Evolutionary conservation across 2,888 invertebrate species (phyloP), one percentile per base, ranked within the genome.

Genomic region (Acleris laterana): DNA sequence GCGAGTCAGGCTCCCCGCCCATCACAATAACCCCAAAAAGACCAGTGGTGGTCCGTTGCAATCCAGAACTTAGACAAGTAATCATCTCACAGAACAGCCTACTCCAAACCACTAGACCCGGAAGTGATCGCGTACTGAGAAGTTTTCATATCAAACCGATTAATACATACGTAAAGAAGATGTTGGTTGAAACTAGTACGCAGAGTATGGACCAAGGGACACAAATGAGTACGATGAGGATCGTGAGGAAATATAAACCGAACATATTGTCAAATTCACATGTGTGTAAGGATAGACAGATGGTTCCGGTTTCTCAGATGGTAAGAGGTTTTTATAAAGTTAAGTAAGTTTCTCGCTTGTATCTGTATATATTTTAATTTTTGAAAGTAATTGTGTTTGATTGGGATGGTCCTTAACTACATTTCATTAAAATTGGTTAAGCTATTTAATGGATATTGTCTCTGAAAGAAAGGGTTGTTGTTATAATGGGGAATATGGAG

Each of bases 101-200:
- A 25, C 42, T 73, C 13, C 61, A 48, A 4, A 44, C 57, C 11
- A 55, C 53, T 61, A 4, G 66, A 60, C 57, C 62, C 0, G 68
- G 70, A 0, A 83, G 84, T 56, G 87, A 86, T 60, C 71, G 88
- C 69, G 82, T 88, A 0, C 71, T 90, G 3, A 76, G 89, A 9
- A 90, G 89, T 69, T 88, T 72, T 59, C 79, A 75, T 55, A 32
- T 73, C 13, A 69, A 71, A 7, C 57, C 57, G 2, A 25, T 57
- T 11, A 44, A 44, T 22, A 42, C 5, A 42, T 22, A 56, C 4
- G 4, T 16, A 7, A 57, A 22, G 3, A n/a, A 46, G 17, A 17
- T 57, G 46, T 46, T 46, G 46, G 46, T 46, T 16, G 46, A 46
- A 6, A 46, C n/a, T 17, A n/a, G 46, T n/a, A 53, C 17, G 6